Percentiles rank a stretch among this genome's conserved stretches.
Conservation (phyloP, 2,888 invertebrate species). For the Bellardia pandia region DNA sequence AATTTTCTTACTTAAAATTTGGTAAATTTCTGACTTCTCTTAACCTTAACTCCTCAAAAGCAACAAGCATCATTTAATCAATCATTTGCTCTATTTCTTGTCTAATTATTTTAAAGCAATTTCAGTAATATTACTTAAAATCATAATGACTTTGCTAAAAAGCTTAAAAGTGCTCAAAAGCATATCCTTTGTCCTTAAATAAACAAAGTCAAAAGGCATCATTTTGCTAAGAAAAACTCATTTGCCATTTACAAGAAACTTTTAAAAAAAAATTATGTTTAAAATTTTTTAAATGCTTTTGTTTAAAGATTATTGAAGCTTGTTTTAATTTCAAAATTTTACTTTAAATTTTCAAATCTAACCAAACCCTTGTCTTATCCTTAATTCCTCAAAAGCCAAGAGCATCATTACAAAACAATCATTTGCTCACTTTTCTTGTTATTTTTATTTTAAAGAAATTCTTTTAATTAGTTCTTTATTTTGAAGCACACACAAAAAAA, state of each 20-base stretch:
- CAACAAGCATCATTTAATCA: neutral
- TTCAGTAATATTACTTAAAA: neutral
- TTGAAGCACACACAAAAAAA: neutral
- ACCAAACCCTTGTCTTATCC: too few relatives aligned
- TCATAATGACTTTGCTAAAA: neutral
- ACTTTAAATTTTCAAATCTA: too few relatives aligned
- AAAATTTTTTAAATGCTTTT: too few relatives aligned
- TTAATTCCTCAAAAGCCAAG: too few relatives aligned
- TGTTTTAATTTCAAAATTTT: too few relatives aligned
- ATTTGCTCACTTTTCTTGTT: slow-evolving; percentile 15
- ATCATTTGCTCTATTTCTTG: neutral
- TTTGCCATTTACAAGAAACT: neutral
- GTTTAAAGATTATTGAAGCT: too few relatives aligned
- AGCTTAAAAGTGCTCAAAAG: neutral
- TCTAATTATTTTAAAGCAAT: too few relatives aligned
- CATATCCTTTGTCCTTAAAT: neutral
- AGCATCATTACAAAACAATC: too few relatives aligned
- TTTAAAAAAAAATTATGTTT: too few relatives aligned
- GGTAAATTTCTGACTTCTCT: too few relatives aligned
- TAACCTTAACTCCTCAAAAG: neutral
- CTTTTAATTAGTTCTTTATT: slow-evolving; percentile 58
- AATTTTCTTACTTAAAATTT: too few relatives aligned
- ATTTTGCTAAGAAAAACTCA: neutral
- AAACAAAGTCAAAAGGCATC: neutral
- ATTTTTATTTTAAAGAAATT: slow-evolving; percentile 40